Evolutionary conservation across 2,888 invertebrate genomes (phyloP).

Genomic region (Choreutis nemorana): DNA sequence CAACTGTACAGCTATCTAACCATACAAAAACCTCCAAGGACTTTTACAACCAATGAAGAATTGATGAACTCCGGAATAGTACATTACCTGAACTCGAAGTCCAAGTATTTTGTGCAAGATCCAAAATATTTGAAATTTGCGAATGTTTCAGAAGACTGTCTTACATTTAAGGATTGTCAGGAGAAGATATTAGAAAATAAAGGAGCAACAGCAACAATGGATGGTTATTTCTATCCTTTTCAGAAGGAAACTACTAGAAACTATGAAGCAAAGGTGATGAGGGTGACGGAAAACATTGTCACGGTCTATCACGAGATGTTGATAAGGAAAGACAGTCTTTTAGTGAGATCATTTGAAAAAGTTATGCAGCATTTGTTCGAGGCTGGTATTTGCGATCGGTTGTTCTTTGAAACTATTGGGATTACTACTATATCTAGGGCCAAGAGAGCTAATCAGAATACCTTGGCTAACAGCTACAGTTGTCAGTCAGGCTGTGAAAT

Average conservation of each 20-base stretch:
- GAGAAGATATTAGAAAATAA: constrained; percentile 19
- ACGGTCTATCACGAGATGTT: constrained; percentile 41
- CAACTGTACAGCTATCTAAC: constrained; percentile 42
- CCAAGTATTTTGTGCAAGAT: constrained; percentile 30
- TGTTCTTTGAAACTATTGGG: constrained; percentile 36
- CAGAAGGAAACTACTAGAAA: constrained; percentile 31
- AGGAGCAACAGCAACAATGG: constrained; percentile 29
- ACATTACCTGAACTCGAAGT: constrained; percentile 19
- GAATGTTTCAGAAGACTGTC: constrained; percentile 25
- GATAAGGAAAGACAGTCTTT: constrained; percentile 23
- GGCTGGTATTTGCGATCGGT: constrained; percentile 32
- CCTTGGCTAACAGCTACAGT: constrained; percentile 31
- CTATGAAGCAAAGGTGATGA: constrained; percentile 33
- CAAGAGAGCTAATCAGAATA: constrained; percentile 22
- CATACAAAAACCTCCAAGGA: constrained; percentile 28
- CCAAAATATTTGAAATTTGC: constrained; percentile 24
- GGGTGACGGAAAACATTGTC: constrained; percentile 26
- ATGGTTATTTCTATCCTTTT: constrained; percentile 23
- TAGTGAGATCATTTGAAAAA: constrained; percentile 21
- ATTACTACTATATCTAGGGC: constrained; percentile 26
- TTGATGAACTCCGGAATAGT: constrained; percentile 27
- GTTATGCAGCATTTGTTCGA: constrained; percentile 29
- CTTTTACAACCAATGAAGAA: constrained; percentile 27
- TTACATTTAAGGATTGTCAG: constrained; percentile 24
- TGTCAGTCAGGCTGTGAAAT: constrained; percentile 39